phyloP scores from a whole-genome alignment of 2,888 invertebrate genomes.

The Acanthosepion esculentum region DNA sequence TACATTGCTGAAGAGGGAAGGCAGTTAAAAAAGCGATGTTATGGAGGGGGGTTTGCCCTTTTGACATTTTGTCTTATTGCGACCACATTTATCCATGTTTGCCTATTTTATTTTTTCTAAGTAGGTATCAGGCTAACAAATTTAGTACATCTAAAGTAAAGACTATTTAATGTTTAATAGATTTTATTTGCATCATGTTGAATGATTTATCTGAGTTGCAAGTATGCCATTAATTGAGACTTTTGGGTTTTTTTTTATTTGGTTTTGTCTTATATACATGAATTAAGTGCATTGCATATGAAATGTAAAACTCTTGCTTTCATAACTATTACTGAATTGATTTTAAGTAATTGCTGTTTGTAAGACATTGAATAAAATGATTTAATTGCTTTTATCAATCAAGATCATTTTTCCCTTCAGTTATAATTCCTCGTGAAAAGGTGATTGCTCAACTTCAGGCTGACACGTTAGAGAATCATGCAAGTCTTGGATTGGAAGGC shows the following conservation, averaged over 20 bases:
- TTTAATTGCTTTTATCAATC: background rate
- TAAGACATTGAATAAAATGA: background rate
- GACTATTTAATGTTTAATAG: too few species aligned
- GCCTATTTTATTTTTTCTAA: too few species aligned
- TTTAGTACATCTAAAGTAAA: too few species aligned
- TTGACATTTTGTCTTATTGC: too few species aligned
- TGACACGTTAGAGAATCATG: conserved; percentile 82
- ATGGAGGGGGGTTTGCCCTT: too few species aligned
- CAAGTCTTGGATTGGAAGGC: conserved; percentile 80
- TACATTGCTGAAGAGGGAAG: too few species aligned
- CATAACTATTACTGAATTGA: background rate
- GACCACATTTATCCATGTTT: too few species aligned
- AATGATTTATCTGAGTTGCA: background rate
- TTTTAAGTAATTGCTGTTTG: background rate
- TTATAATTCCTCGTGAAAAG: conserved; percentile 81
- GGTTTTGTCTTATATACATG: background rate
- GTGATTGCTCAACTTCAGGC: conserved; percentile 86
- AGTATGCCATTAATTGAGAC: background rate
- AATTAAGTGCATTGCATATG: background rate
- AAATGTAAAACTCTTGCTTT: background rate
- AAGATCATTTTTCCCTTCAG: conserved; percentile 57
- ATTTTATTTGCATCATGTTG: too few species aligned
- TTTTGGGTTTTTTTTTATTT: background rate
- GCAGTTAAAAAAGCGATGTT: too few species aligned
- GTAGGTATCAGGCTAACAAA: too few species aligned